Conservation (phyloP, 2,888 invertebrate genomes). For the Chymomyza amoena region DNA sequence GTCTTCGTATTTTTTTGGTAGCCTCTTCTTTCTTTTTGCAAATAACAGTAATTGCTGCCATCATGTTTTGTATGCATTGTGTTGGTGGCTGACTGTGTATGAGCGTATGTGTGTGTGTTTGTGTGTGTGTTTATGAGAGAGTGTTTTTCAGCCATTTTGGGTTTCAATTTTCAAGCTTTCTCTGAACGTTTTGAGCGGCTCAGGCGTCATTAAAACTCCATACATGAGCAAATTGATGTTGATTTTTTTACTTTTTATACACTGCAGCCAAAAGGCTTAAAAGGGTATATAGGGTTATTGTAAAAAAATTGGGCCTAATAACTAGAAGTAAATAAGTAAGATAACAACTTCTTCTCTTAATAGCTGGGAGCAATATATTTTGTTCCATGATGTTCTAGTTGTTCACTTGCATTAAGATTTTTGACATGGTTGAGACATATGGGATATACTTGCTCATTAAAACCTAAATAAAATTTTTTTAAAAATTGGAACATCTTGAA, state of each 20-base stretch:
- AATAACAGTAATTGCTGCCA: slow-evolving; percentile 44
- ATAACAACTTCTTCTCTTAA: too few species aligned
- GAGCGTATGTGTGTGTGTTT: background rate
- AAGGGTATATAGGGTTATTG: too few species aligned
- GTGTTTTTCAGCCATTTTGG: slow-evolving; percentile 2
- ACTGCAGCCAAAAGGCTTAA: slow-evolving; percentile 10
- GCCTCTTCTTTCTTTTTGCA: slow-evolving; percentile 20
- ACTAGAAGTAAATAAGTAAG: too few species aligned
- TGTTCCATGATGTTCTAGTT: too few species aligned
- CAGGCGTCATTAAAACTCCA: background rate
- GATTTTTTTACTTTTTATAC: slow-evolving; percentile 3
- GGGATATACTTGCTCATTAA: too few species aligned
- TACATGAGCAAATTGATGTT: slow-evolving; percentile 19
- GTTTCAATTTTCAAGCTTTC: background rate
- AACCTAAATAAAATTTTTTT: too few species aligned
- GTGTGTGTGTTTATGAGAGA: background rate
- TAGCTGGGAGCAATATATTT: too few species aligned
- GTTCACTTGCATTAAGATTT: too few species aligned
- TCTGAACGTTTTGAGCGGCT: background rate
- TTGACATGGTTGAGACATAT: too few species aligned
- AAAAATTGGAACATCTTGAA: too few species aligned
- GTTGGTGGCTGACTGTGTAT: background rate
- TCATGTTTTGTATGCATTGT: slow-evolving; percentile 26
- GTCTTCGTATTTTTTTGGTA: slow-evolving; percentile 13
- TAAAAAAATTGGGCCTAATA: too few species aligned